Evolutionary conservation across 2,888 invertebrate species (phyloP).

Genomic region (Ennomos quercinarius): DNA sequence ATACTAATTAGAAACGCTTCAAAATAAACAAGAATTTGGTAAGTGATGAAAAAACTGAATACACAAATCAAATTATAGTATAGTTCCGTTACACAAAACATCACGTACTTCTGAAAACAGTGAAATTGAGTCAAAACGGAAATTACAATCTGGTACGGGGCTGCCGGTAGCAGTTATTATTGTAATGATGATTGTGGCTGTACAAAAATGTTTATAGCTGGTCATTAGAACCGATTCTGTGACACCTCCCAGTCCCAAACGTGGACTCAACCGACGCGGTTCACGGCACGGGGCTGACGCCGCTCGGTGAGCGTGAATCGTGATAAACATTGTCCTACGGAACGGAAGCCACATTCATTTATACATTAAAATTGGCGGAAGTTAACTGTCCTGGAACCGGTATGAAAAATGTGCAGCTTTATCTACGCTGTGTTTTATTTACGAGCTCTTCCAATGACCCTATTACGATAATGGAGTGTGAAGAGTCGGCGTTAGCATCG

Average conservation of each 20-base stretch:
- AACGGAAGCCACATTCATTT: conserved; percentile 59
- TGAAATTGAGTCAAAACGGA: conserved; percentile 40
- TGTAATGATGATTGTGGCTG: conserved; percentile 32
- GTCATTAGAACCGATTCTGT: conserved; percentile 35
- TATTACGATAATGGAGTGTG: conserved; percentile 60
- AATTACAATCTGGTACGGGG: conserved; percentile 29
- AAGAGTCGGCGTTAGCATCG: conserved; percentile 45
- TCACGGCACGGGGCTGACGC: conserved; percentile 41
- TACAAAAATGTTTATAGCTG: conserved; percentile 16
- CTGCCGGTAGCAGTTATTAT: conserved; percentile 31
- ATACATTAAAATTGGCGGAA: conserved; percentile 61
- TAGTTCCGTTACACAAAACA: conserved; percentile 26
- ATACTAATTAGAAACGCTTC: conserved; percentile 8
- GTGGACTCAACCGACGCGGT: conserved; percentile 74
- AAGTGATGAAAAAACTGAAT: conserved; percentile 20
- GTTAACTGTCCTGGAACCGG: conserved; percentile 51
- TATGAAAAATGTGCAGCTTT: conserved; percentile 40
- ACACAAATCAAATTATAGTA: conserved; percentile 18
- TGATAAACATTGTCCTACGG: conserved; percentile 58
- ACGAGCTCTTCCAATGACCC: conserved; percentile 46
- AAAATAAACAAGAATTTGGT: neutral
- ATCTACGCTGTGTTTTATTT: conserved; percentile 37
- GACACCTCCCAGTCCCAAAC: conserved; percentile 61
- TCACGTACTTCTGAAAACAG: conserved; percentile 37
- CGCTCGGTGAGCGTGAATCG: conserved; percentile 59